Conservation (phyloP, 2,797 vertebrate species). For the Manis pentadactyla region DNA sequence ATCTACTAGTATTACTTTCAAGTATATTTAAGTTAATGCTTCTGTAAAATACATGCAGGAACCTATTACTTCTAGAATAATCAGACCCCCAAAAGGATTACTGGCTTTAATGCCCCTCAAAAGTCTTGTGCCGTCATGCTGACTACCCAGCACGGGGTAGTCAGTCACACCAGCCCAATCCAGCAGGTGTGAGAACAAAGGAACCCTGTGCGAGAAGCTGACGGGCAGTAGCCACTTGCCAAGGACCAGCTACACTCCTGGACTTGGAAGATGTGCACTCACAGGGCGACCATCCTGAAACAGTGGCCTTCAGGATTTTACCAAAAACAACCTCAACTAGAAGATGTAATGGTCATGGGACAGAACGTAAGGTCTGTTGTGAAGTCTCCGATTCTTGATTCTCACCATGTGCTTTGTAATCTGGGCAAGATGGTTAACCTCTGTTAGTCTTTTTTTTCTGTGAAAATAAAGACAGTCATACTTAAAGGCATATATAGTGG, state of each 20-base stretch:
- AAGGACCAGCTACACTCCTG: neutral
- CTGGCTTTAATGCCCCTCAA: neutral
- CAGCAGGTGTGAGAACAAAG: slow-evolving; percentile 25
- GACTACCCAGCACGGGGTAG: neutral
- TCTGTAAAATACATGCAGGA: slow-evolving; percentile 53
- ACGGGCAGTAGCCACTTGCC: neutral
- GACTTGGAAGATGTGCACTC: slow-evolving; percentile 5
- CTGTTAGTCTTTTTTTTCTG: neutral
- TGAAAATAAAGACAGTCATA: slow-evolving; percentile 35
- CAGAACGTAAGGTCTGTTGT: neutral
- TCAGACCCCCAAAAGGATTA: slow-evolving; percentile 49
- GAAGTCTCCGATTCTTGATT: neutral
- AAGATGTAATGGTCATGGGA: neutral
- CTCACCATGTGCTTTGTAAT: neutral
- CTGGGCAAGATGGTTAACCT: neutral
- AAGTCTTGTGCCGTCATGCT: neutral
- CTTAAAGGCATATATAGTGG: neutral
- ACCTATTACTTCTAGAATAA: slow-evolving; percentile 67
- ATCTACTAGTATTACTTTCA: slow-evolving; percentile 46
- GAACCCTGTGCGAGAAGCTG: neutral
- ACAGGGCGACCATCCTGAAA: neutral
- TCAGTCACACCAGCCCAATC: neutral
- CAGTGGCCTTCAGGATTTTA: neutral
- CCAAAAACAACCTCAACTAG: neutral
- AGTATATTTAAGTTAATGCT: slow-evolving; percentile 73